Evolutionary conservation across 2,888 invertebrate species (phyloP).

Genomic region (Drosophila picticornis): DNA sequence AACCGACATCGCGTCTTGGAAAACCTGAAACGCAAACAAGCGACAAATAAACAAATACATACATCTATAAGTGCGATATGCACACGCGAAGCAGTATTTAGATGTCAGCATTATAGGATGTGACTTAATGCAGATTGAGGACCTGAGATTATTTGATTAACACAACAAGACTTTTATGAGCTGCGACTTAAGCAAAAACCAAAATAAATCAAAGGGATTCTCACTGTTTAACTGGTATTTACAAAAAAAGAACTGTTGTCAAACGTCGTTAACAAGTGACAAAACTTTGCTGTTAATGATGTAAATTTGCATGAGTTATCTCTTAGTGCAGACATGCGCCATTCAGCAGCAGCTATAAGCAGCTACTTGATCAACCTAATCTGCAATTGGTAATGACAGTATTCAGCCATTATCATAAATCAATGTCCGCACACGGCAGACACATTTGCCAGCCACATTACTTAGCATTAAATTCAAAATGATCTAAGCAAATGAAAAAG

Average conservation of each 20-base stretch:
- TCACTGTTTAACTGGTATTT: not conserved
- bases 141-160: slow-evolving; percentile 15
- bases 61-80: slow-evolving; percentile 35
- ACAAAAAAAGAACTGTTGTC: not conserved
- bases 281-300: not conserved
- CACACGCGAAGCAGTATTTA: slow-evolving; percentile 31
- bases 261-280: not conserved
- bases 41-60: slow-evolving; percentile 64
- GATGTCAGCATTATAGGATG: slow-evolving; percentile 18
- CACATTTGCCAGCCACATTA: slow-evolving; percentile 50
- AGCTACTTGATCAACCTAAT: slow-evolving; percentile 9
- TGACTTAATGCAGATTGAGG: not conserved
- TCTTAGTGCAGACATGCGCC: not conserved
- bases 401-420: slow-evolving; percentile 37
- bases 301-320: not conserved
- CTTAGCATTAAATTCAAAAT: slow-evolving; percentile 38
- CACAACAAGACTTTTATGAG: slow-evolving; percentile 3
- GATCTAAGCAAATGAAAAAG: slow-evolving; percentile 50
- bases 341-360: not conserved
- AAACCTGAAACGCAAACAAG: slow-evolving; percentile 63
- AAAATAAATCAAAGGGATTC: not conserved
- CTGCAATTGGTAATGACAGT: slow-evolving; percentile 30
- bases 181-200: not conserved
- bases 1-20: slow-evolving; percentile 20
- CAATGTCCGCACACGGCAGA: slow-evolving; percentile 40